Evolutionary conservation across 2,888 invertebrate genomes (phyloP).

Genomic region (Diarsia dahlii): DNA sequence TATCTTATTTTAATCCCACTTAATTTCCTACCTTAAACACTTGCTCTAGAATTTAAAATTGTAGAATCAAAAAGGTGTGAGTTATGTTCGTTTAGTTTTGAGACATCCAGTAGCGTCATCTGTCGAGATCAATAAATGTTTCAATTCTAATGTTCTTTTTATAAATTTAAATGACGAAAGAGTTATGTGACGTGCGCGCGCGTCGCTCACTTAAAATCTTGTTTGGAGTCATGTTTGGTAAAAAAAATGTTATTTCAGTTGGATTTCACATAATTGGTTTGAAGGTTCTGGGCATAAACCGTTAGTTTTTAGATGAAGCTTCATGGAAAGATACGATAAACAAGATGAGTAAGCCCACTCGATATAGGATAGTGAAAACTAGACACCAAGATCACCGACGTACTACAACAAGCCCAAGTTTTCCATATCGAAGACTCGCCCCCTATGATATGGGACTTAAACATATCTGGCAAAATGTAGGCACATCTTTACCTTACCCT

Average conservation of each 20-base stretch:
- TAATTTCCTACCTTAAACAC: not conserved
- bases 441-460: no score
- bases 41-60: slow-evolving; percentile 1
- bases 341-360: not conserved
- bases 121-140: slow-evolving; percentile 78
- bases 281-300: not conserved
- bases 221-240: slow-evolving; percentile 47
- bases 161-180: slow-evolving; percentile 63
- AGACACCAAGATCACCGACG: not conserved
- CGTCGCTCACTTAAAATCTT: slow-evolving; percentile 60
- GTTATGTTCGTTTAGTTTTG: slow-evolving; percentile 27
- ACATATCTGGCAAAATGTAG: no score
- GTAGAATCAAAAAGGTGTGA: not conserved
- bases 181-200: slow-evolving; percentile 61
- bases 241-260: slow-evolving; percentile 20
- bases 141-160: slow-evolving; percentile 68
- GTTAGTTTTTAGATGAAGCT: not conserved
- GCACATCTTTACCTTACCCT: no score
- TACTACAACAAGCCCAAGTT: not conserved
- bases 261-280: not conserved
- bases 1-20: not conserved
- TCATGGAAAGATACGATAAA: not conserved
- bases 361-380: not conserved
- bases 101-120: slow-evolving; percentile 74
- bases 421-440: no score